These are phyloP conservation scores for Brachyrhaphis roseni DNA, from an alignment of 2,797 vertebrate genomes.

Conservation along the genomic window DNA sequence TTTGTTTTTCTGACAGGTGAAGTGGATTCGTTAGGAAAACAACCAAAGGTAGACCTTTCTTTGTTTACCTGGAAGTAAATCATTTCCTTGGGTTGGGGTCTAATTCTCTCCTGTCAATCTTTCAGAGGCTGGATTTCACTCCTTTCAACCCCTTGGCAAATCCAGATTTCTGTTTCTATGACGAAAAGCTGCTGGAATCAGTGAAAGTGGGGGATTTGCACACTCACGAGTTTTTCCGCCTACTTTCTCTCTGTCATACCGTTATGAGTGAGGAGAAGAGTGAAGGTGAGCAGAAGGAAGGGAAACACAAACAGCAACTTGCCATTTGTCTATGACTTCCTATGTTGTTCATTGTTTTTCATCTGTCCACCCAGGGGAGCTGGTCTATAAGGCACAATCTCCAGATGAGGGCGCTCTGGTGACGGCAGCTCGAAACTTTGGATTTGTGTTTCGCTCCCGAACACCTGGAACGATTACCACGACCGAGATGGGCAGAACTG, in stretches of 20 bases:
- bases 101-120: constrained; percentile 10
- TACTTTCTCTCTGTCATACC: constrained; percentile 93
- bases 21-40: constrained; percentile 79
- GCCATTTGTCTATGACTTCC: not conserved
- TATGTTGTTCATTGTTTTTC: not conserved
- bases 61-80: constrained; percentile 42
- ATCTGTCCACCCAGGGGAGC: constrained; percentile 79
- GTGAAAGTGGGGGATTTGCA: constrained; percentile 85
- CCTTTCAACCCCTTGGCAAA: constrained; percentile 89
- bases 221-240: constrained; percentile 90
- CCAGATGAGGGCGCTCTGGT: constrained; percentile 93
- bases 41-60: constrained; percentile 77
- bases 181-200: constrained; percentile 86
- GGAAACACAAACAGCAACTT: not conserved
- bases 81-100: not conserved
- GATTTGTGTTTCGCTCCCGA: constrained; percentile 92
- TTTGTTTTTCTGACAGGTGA: constrained; percentile 82
- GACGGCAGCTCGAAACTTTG: constrained; percentile 91
- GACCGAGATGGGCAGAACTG: constrained; percentile 85
- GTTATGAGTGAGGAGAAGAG: constrained; percentile 95
- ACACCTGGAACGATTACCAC: constrained; percentile 90
- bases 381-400: constrained; percentile 94
- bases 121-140: constrained; percentile 88
- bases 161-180: constrained; percentile 88
- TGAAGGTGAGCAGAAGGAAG: constrained; percentile 75